phyloP scores from a whole-genome alignment of 2,797 vertebrate species.

The Manis javanica region DNA sequence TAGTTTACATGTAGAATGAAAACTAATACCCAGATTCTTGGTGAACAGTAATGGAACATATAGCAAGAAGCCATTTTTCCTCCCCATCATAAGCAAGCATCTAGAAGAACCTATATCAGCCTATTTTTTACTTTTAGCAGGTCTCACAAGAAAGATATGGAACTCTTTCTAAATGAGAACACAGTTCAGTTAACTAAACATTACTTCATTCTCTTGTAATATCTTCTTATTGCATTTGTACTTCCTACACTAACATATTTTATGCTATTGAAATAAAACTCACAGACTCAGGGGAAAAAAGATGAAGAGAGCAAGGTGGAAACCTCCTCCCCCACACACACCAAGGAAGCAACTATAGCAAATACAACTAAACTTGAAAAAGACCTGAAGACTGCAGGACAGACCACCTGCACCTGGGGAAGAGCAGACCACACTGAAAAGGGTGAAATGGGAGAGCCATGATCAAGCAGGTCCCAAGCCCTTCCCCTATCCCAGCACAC shows the following conservation, averaged over 20 bases:
- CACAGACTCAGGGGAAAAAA: no score
- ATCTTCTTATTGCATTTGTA: slow-evolving; percentile 13
- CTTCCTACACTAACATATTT: slow-evolving; percentile 42
- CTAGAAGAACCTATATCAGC: background rate
- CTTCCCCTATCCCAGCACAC: no score
- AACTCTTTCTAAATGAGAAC: background rate
- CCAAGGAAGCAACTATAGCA: no score
- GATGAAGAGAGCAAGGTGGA: no score
- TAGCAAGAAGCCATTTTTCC: background rate
- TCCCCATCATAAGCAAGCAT: background rate
- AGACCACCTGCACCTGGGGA: no score
- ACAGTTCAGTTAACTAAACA: slow-evolving; percentile 36
- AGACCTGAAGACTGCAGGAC: no score
- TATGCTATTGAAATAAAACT: background rate
- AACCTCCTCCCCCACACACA: no score
- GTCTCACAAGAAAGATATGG: background rate
- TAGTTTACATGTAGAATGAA: background rate
- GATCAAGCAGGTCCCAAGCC: no score
- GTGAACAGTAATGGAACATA: background rate
- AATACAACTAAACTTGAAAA: no score
- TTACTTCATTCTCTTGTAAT: slow-evolving; percentile 5
- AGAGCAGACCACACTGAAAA: no score
- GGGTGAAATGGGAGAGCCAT: no score
- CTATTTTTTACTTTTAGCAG: background rate
- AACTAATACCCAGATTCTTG: background rate